Evolutionary conservation across 2,888 invertebrate species (phyloP), one percentile per base, ranked within the genome.

Genomic region (Drosophila birchii): DNA sequence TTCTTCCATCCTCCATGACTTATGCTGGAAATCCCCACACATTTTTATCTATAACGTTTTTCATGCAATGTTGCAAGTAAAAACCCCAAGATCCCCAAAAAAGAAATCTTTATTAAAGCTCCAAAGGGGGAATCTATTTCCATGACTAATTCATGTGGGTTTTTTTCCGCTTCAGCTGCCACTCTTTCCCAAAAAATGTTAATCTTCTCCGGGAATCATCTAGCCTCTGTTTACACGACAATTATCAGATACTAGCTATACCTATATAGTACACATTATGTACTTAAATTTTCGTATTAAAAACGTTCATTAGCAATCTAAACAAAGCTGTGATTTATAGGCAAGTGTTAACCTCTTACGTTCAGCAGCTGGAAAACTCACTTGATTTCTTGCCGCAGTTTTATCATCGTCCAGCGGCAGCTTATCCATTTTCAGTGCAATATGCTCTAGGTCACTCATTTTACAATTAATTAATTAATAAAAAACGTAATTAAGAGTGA

Each of bases 361-460:
- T 20, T 34, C 51, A 43, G 18, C 20, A 7, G n/a, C 41, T 18
- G 2, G 8, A 11, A 26, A 66, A 77, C 80, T 82, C 70, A 85
- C 85, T 55, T 78, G 76, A 63, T 63, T 75, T 51, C 56, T 73
- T 1, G 57, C 26, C 75, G 44, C 11, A 6, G 74, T 66, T 51
- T 63, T 70, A 29, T 60, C 54, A 29, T 49, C 58, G 29, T 43
- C 20, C 11, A 56, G 23, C 18, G 66, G 32, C 18, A 72, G 14
- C 18, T 64, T 76, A 64, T 85, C 80, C 83, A 86, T 80, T 60
- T 86, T 68, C n/a, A 86, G 54, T 36, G 86, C 53, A 49, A 75
- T 63, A 26, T 87, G 83, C 59, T 81, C 56, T 45, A 32, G 36
- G 38, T 79, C 80, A 44, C 57, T 84, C 87, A 84, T 71, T 70